These are phyloP conservation scores for Glossophaga mutica DNA, from an alignment of 2,797 vertebrate genomes.

Conservation along the genomic window DNA sequence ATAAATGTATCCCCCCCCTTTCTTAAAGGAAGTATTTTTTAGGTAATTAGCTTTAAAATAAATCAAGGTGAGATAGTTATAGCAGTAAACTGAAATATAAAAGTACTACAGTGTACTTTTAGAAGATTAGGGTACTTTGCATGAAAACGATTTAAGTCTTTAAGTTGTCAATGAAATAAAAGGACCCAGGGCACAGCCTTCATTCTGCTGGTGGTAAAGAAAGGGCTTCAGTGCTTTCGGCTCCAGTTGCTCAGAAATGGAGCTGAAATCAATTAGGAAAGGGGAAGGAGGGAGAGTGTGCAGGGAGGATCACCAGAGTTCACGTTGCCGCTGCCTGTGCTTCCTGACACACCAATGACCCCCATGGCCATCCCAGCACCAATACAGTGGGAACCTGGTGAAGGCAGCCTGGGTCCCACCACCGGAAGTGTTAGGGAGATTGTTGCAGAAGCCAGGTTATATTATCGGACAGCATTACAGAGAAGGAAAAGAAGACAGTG, in stretches of 20 bases:
- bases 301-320: too few species aligned
- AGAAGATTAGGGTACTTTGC: not conserved
- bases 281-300: too few species aligned
- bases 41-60: not conserved
- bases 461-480: not conserved
- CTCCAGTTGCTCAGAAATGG: not conserved
- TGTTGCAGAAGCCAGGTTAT: not conserved
- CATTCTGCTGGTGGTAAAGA: not conserved
- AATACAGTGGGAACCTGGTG: not conserved
- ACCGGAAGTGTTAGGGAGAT: not conserved
- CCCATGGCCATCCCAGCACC: fast-evolving
- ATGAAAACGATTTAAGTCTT: not conserved
- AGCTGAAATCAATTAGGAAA: not conserved
- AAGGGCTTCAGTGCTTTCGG: not conserved
- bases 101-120: not conserved
- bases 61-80: not conserved
- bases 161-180: not conserved
- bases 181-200: not conserved
- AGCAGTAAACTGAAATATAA: conserved; percentile 9
- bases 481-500: not conserved
- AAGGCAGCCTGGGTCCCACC: not conserved
- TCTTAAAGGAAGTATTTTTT: not conserved
- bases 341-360: not conserved
- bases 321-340: fast-evolving
- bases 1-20: not conserved